Percentiles rank a stretch among this genome's conserved stretches.
phyloP scores from a whole-genome alignment of 2,797 vertebrate species.

The Trachurus trachurus region DNA sequence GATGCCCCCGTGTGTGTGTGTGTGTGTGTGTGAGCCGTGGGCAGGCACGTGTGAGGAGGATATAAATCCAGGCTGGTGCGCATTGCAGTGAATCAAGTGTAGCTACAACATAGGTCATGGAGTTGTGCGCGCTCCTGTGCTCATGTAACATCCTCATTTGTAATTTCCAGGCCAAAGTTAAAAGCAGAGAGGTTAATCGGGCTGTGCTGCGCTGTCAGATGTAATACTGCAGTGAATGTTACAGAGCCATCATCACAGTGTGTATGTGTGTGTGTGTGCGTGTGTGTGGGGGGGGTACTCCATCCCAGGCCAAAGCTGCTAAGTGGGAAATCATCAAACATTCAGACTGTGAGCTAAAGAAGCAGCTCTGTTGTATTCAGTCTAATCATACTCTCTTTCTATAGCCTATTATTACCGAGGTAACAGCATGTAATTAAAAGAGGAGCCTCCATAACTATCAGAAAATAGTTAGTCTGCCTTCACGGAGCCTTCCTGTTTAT shows the following conservation, averaged over 20 bases:
- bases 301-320: constrained; percentile 15
- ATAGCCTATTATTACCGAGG: constrained; percentile 24
- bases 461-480: constrained; percentile 29
- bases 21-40: not conserved
- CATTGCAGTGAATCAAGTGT: constrained; percentile 40
- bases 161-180: not conserved
- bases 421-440: constrained; percentile 38
- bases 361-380: not conserved
- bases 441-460: not conserved
- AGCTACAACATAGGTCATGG: not conserved
- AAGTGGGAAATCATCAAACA: not conserved
- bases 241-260: not conserved
- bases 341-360: not conserved
- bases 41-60: constrained; percentile 37
- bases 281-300: not conserved
- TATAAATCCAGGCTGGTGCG: constrained; percentile 17
- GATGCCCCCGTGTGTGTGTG: constrained; percentile 33
- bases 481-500: constrained; percentile 37
- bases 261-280: too few relatives aligned
- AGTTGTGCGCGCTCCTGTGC: not conserved
- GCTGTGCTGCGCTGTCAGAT: constrained; percentile 5
- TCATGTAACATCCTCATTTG: not conserved
- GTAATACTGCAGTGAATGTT: constrained; percentile 44
- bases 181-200: not conserved
- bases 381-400: constrained; percentile 27